A percentile compares a stretch with the other conserved stretches of the same genome.
These are phyloP conservation scores for Artibeus jamaicensis DNA, from an alignment of 2,797 vertebrate genomes.

Conservation along the genomic window DNA sequence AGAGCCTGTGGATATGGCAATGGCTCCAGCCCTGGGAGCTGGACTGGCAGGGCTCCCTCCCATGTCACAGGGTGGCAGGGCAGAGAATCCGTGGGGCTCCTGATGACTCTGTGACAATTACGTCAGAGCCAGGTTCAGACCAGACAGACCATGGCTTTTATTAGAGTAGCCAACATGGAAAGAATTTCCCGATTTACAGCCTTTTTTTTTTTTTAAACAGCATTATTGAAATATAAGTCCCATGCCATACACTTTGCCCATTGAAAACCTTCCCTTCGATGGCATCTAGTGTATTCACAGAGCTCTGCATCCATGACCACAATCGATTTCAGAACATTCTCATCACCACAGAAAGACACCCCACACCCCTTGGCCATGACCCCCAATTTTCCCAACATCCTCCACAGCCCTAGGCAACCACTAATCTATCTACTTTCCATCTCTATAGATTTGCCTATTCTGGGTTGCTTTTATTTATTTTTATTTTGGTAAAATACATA, in stretches of 20 bases:
- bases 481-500: not conserved
- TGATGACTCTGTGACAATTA: not conserved
- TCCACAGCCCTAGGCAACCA: not conserved
- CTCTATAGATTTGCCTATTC: not conserved
- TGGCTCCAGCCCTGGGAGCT: not conserved
- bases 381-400: not conserved
- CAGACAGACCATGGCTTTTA: not conserved
- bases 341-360: constrained; percentile 46
- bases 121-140: not conserved
- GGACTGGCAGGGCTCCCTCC: not conserved
- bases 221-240: not conserved
- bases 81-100: not conserved
- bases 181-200: not conserved
- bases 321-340: constrained; percentile 45
- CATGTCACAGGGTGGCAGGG: not conserved
- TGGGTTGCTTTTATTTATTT: constrained; percentile 21
- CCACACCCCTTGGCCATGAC: not conserved
- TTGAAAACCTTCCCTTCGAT: not conserved
- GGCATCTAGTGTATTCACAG: constrained; percentile 7
- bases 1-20: not conserved
- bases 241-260: not conserved
- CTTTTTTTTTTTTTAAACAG: not conserved
- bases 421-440: constrained; percentile 9
- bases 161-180: not conserved
- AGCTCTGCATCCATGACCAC: not conserved